phyloP scores from a whole-genome alignment of 2,113 vertebrate genomes.

The Urocitellus parryii region DNA sequence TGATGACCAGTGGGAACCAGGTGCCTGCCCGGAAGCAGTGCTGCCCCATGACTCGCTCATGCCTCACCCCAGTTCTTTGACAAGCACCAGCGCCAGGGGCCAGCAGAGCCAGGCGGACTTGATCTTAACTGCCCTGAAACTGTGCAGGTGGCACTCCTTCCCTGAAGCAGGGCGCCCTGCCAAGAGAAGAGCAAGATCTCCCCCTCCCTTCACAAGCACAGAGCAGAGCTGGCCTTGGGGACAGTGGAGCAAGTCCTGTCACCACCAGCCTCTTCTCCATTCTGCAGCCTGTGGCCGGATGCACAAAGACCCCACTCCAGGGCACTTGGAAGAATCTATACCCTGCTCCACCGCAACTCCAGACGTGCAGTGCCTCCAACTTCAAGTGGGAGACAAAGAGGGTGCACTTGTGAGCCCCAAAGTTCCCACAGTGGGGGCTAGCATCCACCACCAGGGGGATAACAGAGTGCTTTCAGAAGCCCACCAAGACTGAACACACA shows the following conservation, averaged over 20 bases:
- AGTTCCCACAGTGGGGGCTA: background rate
- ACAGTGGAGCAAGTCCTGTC: background rate
- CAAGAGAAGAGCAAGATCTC: background rate
- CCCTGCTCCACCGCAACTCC: background rate
- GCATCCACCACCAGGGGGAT: too few species aligned
- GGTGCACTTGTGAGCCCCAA: too few species aligned
- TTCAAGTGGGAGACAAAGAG: too few species aligned
- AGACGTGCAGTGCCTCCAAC: background rate
- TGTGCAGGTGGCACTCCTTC: background rate
- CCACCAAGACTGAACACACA: background rate
- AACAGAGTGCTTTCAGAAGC: background rate
- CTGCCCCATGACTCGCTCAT: background rate
- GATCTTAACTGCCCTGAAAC: too few species aligned
- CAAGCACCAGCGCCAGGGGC: background rate
- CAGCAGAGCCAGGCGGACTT: too few species aligned
- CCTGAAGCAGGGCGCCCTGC: background rate
- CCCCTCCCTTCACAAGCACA: too few species aligned
- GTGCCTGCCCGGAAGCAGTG: background rate
- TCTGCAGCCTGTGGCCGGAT: background rate
- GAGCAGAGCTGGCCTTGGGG: background rate
- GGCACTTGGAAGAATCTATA: background rate
- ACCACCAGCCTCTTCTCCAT: too few species aligned
- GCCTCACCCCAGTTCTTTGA: background rate
- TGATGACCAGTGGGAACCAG: background rate
- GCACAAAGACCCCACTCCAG: too few species aligned